A percentile compares a stretch with the other conserved stretches of the same genome.
These are phyloP conservation scores for Chrysocyon brachyurus DNA, from an alignment of 2,797 vertebrate genomes.

Conservation along the genomic window DNA sequence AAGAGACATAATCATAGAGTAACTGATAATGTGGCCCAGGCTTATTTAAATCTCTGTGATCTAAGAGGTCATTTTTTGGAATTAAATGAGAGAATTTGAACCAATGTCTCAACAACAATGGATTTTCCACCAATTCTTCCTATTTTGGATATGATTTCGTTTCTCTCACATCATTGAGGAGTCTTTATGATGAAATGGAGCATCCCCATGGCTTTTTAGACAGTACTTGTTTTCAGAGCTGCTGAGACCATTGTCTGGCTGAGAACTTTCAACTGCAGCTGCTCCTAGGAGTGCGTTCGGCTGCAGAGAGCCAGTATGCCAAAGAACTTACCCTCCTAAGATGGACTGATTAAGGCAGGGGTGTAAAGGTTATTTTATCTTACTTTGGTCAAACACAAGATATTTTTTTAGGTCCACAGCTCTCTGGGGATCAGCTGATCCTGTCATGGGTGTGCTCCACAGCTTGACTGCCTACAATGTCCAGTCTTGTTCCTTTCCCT, in stretches of 20 bases:
- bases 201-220: neutral
- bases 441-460: neutral
- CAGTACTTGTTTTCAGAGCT: neutral
- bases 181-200: neutral
- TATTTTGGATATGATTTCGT: neutral
- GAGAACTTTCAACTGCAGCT: neutral
- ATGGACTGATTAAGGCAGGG: neutral
- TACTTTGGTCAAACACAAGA: neutral
- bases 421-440: neutral
- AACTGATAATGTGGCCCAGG: neutral
- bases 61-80: neutral
- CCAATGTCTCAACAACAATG: neutral
- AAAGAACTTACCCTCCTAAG: neutral
- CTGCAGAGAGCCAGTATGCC: neutral
- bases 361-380: neutral
- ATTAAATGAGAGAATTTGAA: neutral
- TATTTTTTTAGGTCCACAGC: neutral
- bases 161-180: neutral
- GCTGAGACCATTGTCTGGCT: neutral
- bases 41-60: neutral
- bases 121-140: neutral
- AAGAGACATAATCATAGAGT: neutral
- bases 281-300: accelerated
- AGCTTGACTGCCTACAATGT: neutral
- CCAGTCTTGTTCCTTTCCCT: neutral